Percentiles rank a stretch among this genome's conserved stretches.
Conservation (phyloP, 1,140 invertebrate species). For the Harpegnathos saltator region DNA sequence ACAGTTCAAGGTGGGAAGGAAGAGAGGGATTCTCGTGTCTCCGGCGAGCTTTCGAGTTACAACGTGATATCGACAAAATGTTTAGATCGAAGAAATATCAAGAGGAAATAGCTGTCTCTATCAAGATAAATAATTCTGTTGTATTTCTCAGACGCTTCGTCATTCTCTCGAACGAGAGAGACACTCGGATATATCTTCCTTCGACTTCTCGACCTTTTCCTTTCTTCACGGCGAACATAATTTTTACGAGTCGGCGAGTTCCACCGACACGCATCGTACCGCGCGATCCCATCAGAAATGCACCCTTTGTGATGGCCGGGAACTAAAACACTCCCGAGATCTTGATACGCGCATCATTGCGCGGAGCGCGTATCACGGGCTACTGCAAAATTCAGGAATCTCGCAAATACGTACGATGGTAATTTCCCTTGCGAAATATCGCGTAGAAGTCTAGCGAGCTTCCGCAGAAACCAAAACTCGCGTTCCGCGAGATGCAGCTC, state of each 20-base stretch:
- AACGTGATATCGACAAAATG: too few relatives aligned
- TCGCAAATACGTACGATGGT: conserved; percentile 15
- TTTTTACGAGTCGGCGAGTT: background rate
- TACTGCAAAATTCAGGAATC: conserved; percentile 39
- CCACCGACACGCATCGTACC: background rate
- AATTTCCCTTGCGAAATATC: conserved; percentile 38
- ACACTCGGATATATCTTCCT: too few relatives aligned
- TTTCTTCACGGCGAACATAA: background rate
- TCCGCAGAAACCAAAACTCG: conserved; percentile 34
- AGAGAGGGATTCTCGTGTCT: too few relatives aligned
- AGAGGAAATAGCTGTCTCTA: too few relatives aligned
- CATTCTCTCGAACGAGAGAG: too few relatives aligned
- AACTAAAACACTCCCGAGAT: conserved; percentile 6
- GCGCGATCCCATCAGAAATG: background rate
- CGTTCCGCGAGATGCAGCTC: background rate
- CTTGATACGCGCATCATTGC: conserved; percentile 15
- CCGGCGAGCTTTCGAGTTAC: too few relatives aligned
- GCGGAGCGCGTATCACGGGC: background rate
- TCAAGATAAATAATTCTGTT: too few relatives aligned
- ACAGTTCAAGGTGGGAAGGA: too few relatives aligned
- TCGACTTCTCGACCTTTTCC: background rate
- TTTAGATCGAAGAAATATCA: too few relatives aligned
- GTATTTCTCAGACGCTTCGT: too few relatives aligned
- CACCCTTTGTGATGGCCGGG: background rate
- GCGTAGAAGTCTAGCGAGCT: conserved; percentile 17